Evolutionary conservation across 2,888 invertebrate genomes (phyloP).

Genomic region (Rhagophthalmus giganteus): DNA sequence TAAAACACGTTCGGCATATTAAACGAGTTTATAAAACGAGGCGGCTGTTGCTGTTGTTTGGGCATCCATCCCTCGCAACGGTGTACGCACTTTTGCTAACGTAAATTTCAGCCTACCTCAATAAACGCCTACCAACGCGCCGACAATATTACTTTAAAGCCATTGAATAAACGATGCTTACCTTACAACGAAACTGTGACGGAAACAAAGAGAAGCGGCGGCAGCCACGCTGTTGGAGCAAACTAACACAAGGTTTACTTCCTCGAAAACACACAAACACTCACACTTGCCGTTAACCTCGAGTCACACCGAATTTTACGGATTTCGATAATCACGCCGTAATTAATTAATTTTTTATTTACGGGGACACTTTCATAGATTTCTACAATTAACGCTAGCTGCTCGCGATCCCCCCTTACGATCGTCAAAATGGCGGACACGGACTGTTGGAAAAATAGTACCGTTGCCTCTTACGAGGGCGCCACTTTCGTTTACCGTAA

Average conservation of each 20-base stretch:
- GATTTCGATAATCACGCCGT: constrained; percentile 42
- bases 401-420: constrained; percentile 55
- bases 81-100: neutral
- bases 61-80: constrained; percentile 1
- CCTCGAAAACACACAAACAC: constrained; percentile 50
- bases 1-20: constrained; percentile 47
- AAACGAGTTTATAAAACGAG: constrained; percentile 33
- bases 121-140: neutral
- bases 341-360: constrained; percentile 46
- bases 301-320: constrained; percentile 39
- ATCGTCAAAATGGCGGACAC: constrained; percentile 56
- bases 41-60: constrained; percentile 20
- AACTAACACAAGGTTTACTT: constrained; percentile 49
- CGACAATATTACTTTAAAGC: neutral
- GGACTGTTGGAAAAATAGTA: constrained; percentile 42
- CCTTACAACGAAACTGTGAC: constrained; percentile 51
- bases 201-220: constrained; percentile 57
- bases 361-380: constrained; percentile 52
- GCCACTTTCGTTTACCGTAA: constrained; percentile 31
- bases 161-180: constrained; percentile 43
- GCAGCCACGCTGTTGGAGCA: constrained; percentile 56
- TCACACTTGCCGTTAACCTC: constrained; percentile 45
- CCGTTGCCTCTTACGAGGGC: constrained; percentile 46
- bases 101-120: neutral
- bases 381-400: constrained; percentile 52